Conservation (phyloP, 2,888 invertebrate genomes). For the Synergus umbraculus region DNA sequence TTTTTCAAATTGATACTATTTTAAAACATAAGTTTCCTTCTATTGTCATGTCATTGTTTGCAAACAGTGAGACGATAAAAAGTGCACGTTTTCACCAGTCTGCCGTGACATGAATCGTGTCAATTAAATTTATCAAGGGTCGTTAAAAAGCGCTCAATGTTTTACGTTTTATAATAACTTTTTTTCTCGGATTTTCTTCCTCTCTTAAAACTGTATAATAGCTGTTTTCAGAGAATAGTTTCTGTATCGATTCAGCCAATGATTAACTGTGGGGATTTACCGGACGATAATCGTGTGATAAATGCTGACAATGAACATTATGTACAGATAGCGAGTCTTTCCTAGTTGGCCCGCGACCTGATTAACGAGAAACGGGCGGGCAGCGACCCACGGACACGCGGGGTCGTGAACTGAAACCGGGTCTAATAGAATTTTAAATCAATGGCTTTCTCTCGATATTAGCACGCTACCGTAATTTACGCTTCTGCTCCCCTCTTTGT, state of each 20-base stretch:
- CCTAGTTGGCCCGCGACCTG: conserved; percentile 68
- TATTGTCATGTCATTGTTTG: background rate
- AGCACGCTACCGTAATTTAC: background rate
- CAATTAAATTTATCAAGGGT: conserved; percentile 16
- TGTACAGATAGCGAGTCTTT: conserved; percentile 67
- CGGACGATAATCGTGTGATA: conserved; percentile 26
- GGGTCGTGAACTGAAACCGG: conserved; percentile 57
- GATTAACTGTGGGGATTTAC: background rate
- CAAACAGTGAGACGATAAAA: background rate
- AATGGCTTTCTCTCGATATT: conserved; percentile 19
- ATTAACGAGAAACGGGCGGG: conserved; percentile 15
- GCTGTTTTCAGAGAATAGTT: background rate
- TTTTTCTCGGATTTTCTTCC: background rate
- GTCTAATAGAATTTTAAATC: conserved; percentile 23
- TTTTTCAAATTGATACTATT: background rate
- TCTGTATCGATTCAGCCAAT: background rate
- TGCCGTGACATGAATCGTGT: conserved; percentile 9
- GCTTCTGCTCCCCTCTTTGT: background rate
- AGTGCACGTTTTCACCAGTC: background rate
- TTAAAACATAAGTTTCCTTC: background rate
- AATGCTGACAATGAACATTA: conserved; percentile 73
- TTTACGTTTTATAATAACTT: background rate
- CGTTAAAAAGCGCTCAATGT: background rate
- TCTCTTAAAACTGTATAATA: background rate
- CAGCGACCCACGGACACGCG: conserved; percentile 37